Evolutionary conservation across 2,113 vertebrate species (phyloP), one percentile per base, ranked within the genome.

Genomic region (Damaliscus lunatus): DNA sequence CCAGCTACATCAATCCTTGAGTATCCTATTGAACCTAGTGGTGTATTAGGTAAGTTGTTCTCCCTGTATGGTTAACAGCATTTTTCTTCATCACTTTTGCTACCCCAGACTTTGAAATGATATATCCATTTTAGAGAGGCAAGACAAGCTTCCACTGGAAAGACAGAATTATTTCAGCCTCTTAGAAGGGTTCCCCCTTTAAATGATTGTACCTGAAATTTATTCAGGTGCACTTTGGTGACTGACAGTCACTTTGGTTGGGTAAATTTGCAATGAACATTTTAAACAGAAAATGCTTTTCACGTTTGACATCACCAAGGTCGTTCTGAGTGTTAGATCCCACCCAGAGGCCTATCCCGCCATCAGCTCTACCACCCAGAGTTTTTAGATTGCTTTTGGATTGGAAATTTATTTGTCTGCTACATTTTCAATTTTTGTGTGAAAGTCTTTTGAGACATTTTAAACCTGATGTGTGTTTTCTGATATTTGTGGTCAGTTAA

Each of bases 1-100:
- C 99, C 99, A 78, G 99, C 99, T 96, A 99, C 99, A 50, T 99
- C 99, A 98, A 99, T 99, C 99, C 99, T 99, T 99, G 99, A 99
- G 99, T 99, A 99, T 96, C 99, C 99, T 83, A 99, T 99, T 98
- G 99, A 99, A 98, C 99, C 99, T 97, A 99, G 99, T 98, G 99
- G 99, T 98, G 99, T 99, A 98, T 99, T 99, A 99, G 99, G 99
- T 99, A 99, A 99, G 99, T 97, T 57, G 46, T 23, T 62, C 36
- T 96, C 52, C 46, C 33, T 71, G 16, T 21, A 0, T 48, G 85
- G 3, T 87, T 86, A 60, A 33, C 27, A 25, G 15, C 52, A 15
- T 25, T 86, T 78, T 85, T 60, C 64, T 84, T 84, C 46, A 27
- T 25, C 31, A 50, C 40, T 50, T 80, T 31, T 92, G 71, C 31